A percentile compares a stretch with the other conserved stretches of the same genome.
These are phyloP conservation scores for Centruroides sculpturatus DNA, from an alignment of 1,140 invertebrate species.

Conservation along the genomic window DNA sequence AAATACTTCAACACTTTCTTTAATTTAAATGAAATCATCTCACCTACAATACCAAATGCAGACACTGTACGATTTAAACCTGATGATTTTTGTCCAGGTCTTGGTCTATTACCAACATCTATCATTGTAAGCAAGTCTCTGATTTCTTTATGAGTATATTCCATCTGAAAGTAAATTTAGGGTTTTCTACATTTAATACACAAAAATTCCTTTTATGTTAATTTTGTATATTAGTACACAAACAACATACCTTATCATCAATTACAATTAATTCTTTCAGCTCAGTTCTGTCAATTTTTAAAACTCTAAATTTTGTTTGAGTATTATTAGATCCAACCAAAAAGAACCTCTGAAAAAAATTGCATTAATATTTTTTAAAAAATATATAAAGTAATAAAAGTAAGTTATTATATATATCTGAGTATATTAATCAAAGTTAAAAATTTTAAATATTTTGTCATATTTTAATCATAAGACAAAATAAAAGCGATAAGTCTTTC, in stretches of 20 bases:
- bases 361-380: no score
- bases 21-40: slow-evolving; percentile 14
- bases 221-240: no score
- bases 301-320: slow-evolving; percentile 72
- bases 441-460: no score
- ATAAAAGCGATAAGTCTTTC: no score
- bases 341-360: slow-evolving; percentile 45
- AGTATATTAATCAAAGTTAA: no score
- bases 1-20: not conserved
- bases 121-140: slow-evolving; percentile 66
- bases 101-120: slow-evolving; percentile 56
- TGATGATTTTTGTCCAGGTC: slow-evolving; percentile 23
- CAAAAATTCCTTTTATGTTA: no score
- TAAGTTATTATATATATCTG: no score
- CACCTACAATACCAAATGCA: slow-evolving; percentile 83
- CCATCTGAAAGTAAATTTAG: slow-evolving; percentile 35
- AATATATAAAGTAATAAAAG: no score
- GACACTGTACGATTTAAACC: slow-evolving; percentile 62
- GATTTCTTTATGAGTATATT: slow-evolving; percentile 78
- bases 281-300: slow-evolving; percentile 86
- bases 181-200: no score
- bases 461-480: no score
- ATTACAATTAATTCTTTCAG: slow-evolving; percentile 60
- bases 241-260: slow-evolving; percentile 55
- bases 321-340: slow-evolving; percentile 89